These are phyloP conservation scores for Amphimallon solstitiale DNA, from an alignment of 2,888 invertebrate genomes.

Conservation along the genomic window DNA sequence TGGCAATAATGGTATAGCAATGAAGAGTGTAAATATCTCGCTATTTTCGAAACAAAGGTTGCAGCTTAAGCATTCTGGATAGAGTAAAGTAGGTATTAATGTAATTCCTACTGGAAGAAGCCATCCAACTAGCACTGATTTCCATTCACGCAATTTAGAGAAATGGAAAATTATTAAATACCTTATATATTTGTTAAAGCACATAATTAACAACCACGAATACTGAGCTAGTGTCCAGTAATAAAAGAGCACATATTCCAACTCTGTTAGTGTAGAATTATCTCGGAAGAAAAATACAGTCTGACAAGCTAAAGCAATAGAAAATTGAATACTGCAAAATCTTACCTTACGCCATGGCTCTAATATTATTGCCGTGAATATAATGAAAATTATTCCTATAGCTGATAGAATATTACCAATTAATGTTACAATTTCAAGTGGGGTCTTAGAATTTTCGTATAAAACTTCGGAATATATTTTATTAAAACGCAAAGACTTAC, in stretches of 20 bases:
- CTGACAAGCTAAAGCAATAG: conserved; percentile 22
- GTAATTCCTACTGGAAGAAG: conserved; percentile 10
- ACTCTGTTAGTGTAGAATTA: neutral
- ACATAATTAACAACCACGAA: conserved; percentile 34
- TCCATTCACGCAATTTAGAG: neutral
- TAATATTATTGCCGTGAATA: conserved; percentile 4
- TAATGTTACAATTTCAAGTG: neutral
- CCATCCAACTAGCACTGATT: conserved; percentile 24
- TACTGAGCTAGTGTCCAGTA: conserved; percentile 24
- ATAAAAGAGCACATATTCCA: conserved; percentile 24
- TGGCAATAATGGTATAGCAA: conserved; percentile 15
- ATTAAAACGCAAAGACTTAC: neutral
- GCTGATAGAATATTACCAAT: conserved; percentile 3
- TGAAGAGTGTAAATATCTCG: conserved; percentile 16
- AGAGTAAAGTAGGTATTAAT: conserved; percentile 14
- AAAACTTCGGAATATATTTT: neutral
- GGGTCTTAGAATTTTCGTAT: neutral
- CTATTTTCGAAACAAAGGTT: conserved; percentile 16
- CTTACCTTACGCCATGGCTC: conserved; percentile 19
- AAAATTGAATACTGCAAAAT: conserved; percentile 15
- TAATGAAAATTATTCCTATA: neutral
- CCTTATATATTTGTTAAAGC: conserved; percentile 19
- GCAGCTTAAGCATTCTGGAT: conserved; percentile 19
- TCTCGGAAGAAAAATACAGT: conserved; percentile 6
- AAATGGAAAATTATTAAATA: conserved; percentile 21